Percentiles rank a stretch among this genome's conserved stretches.
Conservation (phyloP, 2,797 vertebrate genomes). For the Nyctibius grandis region DNA sequence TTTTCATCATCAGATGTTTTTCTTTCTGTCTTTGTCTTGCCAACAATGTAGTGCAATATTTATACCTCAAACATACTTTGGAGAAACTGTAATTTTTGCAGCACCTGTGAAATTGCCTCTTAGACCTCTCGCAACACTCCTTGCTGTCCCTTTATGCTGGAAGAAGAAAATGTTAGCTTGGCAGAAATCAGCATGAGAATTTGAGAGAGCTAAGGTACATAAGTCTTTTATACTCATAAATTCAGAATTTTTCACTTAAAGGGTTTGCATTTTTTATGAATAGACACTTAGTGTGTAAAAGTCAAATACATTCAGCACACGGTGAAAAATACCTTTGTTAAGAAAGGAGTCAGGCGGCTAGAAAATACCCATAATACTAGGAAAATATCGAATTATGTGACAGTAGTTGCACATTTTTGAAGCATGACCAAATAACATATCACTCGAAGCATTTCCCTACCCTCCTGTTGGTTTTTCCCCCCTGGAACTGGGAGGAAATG, state of each 20-base stretch:
- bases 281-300: background rate
- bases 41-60: background rate
- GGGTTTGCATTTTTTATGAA: slow-evolving; percentile 16
- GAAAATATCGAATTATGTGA: slow-evolving; percentile 14
- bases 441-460: background rate
- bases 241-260: slow-evolving; percentile 9
- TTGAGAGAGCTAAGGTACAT: background rate
- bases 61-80: background rate
- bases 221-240: background rate
- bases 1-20: background rate
- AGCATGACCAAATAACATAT: slow-evolving; percentile 24
- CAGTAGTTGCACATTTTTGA: slow-evolving; percentile 24
- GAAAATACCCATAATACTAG: background rate
- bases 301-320: background rate
- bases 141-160: background rate
- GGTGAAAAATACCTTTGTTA: slow-evolving; percentile 14
- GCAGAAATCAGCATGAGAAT: background rate
- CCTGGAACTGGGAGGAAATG: slow-evolving; percentile 54
- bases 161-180: background rate
- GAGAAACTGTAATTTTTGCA: background rate
- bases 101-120: background rate
- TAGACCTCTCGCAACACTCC: background rate
- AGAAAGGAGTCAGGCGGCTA: background rate
- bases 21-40: background rate
- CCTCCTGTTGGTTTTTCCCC: background rate